Conservation (phyloP, 2,113 vertebrate species). For the Leptobrachium leishanense region DNA sequence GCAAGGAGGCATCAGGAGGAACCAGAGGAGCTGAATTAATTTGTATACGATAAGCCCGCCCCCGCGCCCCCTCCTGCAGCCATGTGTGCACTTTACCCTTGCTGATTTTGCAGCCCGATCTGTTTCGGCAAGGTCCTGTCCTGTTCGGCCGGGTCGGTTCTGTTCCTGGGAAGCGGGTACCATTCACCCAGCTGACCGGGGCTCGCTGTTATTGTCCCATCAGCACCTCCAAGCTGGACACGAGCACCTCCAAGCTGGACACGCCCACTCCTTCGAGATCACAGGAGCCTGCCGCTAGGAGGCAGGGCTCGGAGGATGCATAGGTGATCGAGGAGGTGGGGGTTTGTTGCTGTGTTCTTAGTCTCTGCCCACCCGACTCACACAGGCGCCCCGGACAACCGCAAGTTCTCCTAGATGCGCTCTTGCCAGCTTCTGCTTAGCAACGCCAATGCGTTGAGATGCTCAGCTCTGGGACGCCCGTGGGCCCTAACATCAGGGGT, state of each 20-base stretch:
- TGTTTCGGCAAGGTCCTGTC: neutral
- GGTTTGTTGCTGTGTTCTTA: neutral
- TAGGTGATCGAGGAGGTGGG: conserved; percentile 23
- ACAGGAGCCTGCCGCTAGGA: conserved; percentile 16
- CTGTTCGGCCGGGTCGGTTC: conserved; percentile 6
- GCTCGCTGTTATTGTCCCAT: conserved; percentile 36
- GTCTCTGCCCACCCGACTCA: neutral
- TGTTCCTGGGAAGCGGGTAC: conserved; percentile 1
- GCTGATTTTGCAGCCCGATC: neutral
- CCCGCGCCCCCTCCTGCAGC: neutral
- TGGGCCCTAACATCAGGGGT: too few relatives aligned
- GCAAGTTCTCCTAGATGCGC: neutral
- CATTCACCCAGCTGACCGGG: conserved; percentile 11
- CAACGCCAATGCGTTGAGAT: neutral
- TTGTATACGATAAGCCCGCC: neutral
- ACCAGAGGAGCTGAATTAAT: too few relatives aligned
- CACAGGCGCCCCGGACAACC: conserved; percentile 4
- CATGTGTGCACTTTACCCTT: conserved; percentile 1
- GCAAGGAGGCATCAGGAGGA: too few relatives aligned
- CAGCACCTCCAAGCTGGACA: conserved; percentile 1
- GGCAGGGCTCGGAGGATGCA: conserved; percentile 5
- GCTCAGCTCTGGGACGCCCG: neutral
- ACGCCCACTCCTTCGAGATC: conserved; percentile 29
- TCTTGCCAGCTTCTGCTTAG: conserved; percentile 14
- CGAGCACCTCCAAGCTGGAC: neutral